phyloP scores from a whole-genome alignment of 2,888 invertebrate species.

The Xestoiulus laeticollis region DNA sequence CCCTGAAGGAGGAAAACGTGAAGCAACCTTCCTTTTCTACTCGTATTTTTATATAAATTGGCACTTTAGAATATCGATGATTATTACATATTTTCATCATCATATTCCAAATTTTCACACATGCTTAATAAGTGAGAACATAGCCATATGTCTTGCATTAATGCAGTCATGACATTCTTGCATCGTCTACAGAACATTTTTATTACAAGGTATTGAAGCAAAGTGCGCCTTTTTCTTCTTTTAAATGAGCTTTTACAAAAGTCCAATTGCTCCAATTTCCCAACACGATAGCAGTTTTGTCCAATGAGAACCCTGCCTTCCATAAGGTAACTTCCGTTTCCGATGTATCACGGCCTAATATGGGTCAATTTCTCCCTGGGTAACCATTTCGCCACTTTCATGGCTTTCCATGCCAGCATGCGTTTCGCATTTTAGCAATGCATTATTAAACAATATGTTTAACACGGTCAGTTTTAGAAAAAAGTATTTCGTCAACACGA shows the following conservation, averaged over 20 bases:
- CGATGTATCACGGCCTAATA: background rate
- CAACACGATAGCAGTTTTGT: background rate
- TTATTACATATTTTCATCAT: background rate
- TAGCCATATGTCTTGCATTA: background rate
- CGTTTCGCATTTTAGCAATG: conserved; percentile 2
- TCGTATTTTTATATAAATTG: no score
- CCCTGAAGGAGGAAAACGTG: no score
- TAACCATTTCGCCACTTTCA: background rate
- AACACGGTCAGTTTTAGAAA: conserved; percentile 20
- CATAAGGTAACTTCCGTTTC: background rate
- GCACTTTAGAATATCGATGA: no score
- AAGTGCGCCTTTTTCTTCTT: conserved; percentile 1
- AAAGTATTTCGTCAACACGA: conserved; percentile 21
- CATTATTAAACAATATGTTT: conserved; percentile 24
- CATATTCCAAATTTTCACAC: background rate
- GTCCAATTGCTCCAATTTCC: background rate
- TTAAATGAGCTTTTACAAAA: background rate
- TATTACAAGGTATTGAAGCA: background rate
- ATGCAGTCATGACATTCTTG: no score
- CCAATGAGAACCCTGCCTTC: background rate
- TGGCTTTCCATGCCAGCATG: conserved; percentile 17
- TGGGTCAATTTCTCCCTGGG: conserved; percentile 17
- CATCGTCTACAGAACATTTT: background rate
- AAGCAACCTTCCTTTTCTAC: no score
- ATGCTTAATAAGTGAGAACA: background rate